Evolutionary conservation across 2,888 invertebrate species (phyloP).

Genomic region (Lasioglossum zephyrum): DNA sequence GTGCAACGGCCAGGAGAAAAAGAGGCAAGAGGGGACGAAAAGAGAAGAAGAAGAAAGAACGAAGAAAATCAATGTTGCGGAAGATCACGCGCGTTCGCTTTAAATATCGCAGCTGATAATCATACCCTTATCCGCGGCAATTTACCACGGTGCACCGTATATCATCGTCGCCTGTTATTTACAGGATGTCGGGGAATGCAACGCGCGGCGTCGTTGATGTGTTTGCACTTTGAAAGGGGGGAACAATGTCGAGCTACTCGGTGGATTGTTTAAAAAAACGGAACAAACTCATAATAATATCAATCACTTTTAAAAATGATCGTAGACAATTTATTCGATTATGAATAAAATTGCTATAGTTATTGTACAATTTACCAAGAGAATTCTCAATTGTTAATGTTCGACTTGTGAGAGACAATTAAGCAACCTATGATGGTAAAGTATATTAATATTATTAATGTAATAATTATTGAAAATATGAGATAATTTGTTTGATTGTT

Average conservation of each 20-base stretch:
- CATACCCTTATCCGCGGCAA: constrained; percentile 42
- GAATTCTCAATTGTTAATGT: no score
- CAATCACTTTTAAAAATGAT: no score
- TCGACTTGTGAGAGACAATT: no score
- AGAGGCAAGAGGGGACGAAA: not conserved
- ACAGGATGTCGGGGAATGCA: constrained; percentile 23
- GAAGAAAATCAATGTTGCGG: constrained; percentile 39
- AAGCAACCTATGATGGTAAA: no score
- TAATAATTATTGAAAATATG: no score
- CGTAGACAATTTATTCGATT: no score
- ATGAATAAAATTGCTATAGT: no score
- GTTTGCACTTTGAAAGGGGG: not conserved
- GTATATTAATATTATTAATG: no score
- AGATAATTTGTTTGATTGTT: no score
- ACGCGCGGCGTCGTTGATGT: not conserved
- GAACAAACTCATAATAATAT: not conserved
- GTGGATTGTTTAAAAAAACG: not conserved
- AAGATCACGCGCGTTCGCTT: constrained; percentile 40
- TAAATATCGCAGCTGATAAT: constrained; percentile 41
- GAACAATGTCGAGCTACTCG: not conserved
- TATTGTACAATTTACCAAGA: no score
- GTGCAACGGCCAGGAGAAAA: not conserved
- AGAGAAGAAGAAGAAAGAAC: not conserved
- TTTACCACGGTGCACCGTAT: constrained; percentile 39
- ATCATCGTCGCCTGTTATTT: constrained; percentile 48